These are phyloP conservation scores for Melozone crissalis DNA, from an alignment of 2,113 vertebrate genomes.

Conservation along the genomic window DNA sequence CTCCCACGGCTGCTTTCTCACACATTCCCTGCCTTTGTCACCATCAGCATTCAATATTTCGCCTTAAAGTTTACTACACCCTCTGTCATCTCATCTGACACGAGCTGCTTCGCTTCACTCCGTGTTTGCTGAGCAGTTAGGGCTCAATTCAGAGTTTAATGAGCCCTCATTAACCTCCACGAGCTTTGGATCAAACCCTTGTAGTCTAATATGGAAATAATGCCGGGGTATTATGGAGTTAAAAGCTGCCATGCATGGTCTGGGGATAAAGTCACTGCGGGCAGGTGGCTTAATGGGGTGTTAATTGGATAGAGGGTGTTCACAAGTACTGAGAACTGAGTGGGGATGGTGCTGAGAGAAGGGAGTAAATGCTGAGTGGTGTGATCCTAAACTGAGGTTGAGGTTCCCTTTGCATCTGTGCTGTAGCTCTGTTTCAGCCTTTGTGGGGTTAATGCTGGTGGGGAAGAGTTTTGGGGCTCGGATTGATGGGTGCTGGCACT, in stretches of 20 bases:
- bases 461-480: background rate
- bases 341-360: background rate
- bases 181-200: constrained; percentile 47
- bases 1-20: background rate
- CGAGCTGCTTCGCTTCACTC: background rate
- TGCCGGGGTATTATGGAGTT: constrained; percentile 52
- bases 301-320: constrained; percentile 56
- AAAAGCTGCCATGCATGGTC: constrained; percentile 49
- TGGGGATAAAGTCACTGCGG: constrained; percentile 52
- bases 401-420: background rate
- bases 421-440: background rate
- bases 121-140: constrained; percentile 7
- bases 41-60: background rate
- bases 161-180: constrained; percentile 57
- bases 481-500: background rate
- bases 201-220: constrained; percentile 51
- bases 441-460: background rate
- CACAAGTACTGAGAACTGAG: constrained; percentile 40
- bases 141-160: constrained; percentile 55
- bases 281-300: background rate
- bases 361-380: background rate
- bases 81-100: background rate
- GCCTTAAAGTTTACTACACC: background rate
- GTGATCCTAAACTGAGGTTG: background rate
- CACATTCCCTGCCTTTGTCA: background rate